These are phyloP conservation scores for Nomada goodeniana DNA, from an alignment of 2,888 invertebrate genomes.

Conservation along the genomic window DNA sequence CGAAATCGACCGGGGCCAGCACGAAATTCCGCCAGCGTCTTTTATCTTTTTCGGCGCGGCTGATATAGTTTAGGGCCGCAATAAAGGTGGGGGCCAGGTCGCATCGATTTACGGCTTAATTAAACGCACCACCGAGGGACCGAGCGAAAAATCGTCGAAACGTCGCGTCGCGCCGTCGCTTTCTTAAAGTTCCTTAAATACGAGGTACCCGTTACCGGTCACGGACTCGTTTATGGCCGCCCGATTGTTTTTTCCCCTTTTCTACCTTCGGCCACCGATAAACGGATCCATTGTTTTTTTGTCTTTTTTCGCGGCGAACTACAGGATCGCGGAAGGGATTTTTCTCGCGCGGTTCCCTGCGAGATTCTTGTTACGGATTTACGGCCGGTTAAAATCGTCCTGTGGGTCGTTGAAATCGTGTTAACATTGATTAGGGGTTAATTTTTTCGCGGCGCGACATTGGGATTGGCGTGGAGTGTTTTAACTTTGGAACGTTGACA, in stretches of 20 bases:
- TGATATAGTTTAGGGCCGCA: constrained; percentile 71
- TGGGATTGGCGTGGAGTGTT: too few relatives aligned
- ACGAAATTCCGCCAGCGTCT: constrained; percentile 40
- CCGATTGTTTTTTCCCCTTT: constrained; percentile 37
- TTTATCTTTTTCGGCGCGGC: constrained; percentile 58
- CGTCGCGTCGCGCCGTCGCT: constrained; percentile 22
- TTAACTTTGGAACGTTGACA: too few relatives aligned
- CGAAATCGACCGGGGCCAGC: constrained; percentile 29
- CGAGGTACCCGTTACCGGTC: constrained; percentile 44
- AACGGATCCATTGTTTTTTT: constrained; percentile 30
- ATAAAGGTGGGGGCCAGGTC: constrained; percentile 65
- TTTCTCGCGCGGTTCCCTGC: background rate
- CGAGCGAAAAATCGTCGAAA: constrained; percentile 58
- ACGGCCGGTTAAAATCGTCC: background rate
- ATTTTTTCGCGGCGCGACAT: background rate
- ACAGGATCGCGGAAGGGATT: constrained; percentile 32
- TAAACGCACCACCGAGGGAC: constrained; percentile 66
- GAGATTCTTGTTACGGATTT: background rate
- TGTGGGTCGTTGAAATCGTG: background rate
- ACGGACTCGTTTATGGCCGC: constrained; percentile 54
- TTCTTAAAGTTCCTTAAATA: constrained; percentile 70
- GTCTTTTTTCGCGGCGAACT: constrained; percentile 1
- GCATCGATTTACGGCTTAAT: constrained; percentile 77
- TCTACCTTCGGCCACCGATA: constrained; percentile 32
- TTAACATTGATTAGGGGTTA: background rate